Conservation (phyloP, 2,113 vertebrate genomes). For the Rhinolophus sinicus region DNA sequence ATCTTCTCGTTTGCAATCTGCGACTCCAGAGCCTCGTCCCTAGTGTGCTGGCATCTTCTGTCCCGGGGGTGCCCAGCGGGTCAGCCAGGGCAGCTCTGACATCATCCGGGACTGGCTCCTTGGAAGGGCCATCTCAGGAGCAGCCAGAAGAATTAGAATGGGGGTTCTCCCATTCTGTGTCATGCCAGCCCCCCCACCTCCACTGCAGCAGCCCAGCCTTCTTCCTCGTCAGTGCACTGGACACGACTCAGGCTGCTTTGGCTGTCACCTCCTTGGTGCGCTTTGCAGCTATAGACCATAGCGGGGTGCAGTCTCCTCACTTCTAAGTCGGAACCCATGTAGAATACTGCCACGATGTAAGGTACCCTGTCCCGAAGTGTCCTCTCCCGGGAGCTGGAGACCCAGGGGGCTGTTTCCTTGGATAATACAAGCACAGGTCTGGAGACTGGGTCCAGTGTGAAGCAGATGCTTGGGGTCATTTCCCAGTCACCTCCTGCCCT, state of each 20-base stretch:
- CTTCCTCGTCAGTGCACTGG: background rate
- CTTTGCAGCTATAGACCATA: background rate
- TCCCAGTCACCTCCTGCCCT: background rate
- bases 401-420: background rate
- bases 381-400: background rate
- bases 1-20: background rate
- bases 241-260: background rate
- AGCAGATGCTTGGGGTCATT: background rate
- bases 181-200: accelerated
- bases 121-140: background rate
- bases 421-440: background rate
- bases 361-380: background rate
- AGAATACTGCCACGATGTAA: too few relatives aligned
- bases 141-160: too few relatives aligned
- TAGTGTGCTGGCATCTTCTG: background rate
- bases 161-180: too few relatives aligned
- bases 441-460: background rate
- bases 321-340: background rate
- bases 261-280: background rate
- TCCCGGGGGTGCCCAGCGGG: too few relatives aligned
- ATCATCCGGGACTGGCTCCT: too few relatives aligned
- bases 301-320: background rate
- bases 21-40: background rate
- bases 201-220: background rate
- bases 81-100: background rate